Conservation (phyloP, 2,797 vertebrate genomes). For the Merluccius polli region DNA sequence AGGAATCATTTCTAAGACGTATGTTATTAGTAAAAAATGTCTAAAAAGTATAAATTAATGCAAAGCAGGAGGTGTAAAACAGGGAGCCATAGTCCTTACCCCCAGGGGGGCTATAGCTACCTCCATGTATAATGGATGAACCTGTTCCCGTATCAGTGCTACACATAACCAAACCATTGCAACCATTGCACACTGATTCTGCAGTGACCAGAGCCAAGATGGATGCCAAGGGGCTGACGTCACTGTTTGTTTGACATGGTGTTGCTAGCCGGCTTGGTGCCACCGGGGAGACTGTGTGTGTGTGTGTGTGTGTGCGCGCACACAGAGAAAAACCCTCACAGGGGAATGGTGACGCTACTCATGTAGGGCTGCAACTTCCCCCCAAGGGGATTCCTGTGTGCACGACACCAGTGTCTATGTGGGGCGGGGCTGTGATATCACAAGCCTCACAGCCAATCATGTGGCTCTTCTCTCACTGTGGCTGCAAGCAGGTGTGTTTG, state of each 20-base stretch:
- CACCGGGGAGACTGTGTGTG: background rate
- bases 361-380: constrained; percentile 4
- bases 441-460: background rate
- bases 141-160: background rate
- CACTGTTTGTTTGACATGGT: constrained; percentile 9
- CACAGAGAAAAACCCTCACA: background rate
- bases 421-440: background rate
- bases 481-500: background rate
- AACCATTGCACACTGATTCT: background rate
- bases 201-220: background rate
- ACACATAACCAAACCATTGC: background rate
- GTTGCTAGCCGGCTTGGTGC: constrained; percentile 2
- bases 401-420: background rate
- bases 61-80: background rate
- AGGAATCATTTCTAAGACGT: background rate
- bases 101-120: background rate
- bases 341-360: constrained; percentile 1
- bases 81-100: background rate
- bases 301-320: background rate
- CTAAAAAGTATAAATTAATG: background rate
- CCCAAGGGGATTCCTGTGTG: background rate
- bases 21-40: background rate
- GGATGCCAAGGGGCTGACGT: constrained; percentile 5
- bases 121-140: background rate
- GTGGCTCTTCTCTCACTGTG: background rate